Evolutionary conservation across 2,113 vertebrate species (phyloP), one percentile per base, ranked within the genome.

Genomic region (Hippocampus mohnikei): DNA sequence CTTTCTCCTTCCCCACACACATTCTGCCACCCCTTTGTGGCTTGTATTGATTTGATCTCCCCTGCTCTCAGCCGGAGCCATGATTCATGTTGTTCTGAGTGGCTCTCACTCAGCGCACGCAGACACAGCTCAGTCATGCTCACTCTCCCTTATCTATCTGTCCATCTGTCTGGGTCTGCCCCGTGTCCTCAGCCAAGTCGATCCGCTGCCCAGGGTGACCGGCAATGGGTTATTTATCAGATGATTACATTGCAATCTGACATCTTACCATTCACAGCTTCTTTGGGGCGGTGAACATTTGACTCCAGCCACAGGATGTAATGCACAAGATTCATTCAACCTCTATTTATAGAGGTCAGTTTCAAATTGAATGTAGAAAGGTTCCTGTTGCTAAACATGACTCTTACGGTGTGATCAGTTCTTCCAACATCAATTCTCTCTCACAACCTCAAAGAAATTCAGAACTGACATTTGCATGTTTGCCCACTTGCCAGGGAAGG

Each of bases 21-120:
- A 20, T 53, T 1, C 73, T 75, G 70, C 78, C 66, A n/a, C 87
- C 84, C 87, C 83, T 80, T 83, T 84, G 84, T 81, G 85, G 88
- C 89, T 82, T 74, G 86, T 91, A 93, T 92, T 88, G 91, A 93
- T 92, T 89, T 79, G 82, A 88, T 88, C 86, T 79, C 78, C 83
- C 87, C 81, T 79, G 74, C 86, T 90, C 90, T 92, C 88, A 90
- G 90, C 91, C 90, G 88, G 85, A 91, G 89, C 89, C 88, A 91
- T 92, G 91, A 92, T 93, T 93, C 91, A 92, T 91, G 89, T 88
- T 86, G 81, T 82, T 87, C 76, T 72, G 80, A 77, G 81, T 44
- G 85, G 83, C 81, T 77, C 82, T 88, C 87, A 86, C 85, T 89
- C 87, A 86, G 84, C 76, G 76, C 79, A 87, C 84, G 86, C 84